Evolutionary conservation across 2,113 vertebrate genomes (phyloP), one percentile per base, ranked within the genome.

Genomic region (Rhinichthys klamathensis): DNA sequence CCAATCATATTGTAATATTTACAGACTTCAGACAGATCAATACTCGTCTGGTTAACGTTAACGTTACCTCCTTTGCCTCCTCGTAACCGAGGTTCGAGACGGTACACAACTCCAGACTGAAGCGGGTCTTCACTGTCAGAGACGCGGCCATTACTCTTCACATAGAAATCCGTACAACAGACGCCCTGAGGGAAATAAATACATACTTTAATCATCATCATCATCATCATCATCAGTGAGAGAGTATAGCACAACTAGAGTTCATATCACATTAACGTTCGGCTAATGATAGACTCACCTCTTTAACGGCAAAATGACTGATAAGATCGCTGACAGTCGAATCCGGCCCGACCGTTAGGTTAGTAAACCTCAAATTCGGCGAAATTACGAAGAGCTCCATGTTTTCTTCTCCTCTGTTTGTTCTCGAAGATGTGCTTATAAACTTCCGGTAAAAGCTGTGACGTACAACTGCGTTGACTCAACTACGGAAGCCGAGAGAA

Each of bases 31-130:
- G 16, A 46, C 1, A 15, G 38, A n/a, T 15, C 2, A 27, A 1
- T 6, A 6, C 41, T 30, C 0, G 15, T 38, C 1, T 70, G 2
- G 87, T 2, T 15, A 98, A 97, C 98, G 87, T 2, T 15, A 98
- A 97, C 98, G 87, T 2, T 15, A 98, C 98, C 98, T 96, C 98
- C 98, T 94, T 99, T 99, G 44, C 98, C 98, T 9, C 97, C 98
- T 49, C 85, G 86, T 38, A 99, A 94, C 2, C 97, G 95, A 9
- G 96, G 95, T 83, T 97, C 96, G 94, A 99, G 58, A 25, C 92
- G 96, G 73, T 99, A 99, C 82, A 96, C 25, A 0, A 90, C 92
- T 61, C 97, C 98, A 88, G 91, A 77, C 70, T 93, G 96, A 77
- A 99, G 87, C 0, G 30, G 10, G 0, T 95, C 95, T 0, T 93